These are phyloP conservation scores for zebrafish (Danio rerio) DNA, from an alignment of 2,113 vertebrate genomes.

Conservation along the genomic window DNA sequence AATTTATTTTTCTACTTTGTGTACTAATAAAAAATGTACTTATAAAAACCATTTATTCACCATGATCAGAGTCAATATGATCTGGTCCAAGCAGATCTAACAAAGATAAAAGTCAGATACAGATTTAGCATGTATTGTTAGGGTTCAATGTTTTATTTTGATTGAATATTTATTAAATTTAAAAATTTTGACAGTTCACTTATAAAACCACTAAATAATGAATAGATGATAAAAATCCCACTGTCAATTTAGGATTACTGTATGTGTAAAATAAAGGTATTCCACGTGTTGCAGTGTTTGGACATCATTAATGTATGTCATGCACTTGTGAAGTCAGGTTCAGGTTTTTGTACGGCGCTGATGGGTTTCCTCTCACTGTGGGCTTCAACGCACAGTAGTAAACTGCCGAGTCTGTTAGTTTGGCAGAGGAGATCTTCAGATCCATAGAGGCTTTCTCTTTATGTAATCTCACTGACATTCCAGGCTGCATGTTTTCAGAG, in stretches of 20 bases:
- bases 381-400: slow-evolving; percentile 28
- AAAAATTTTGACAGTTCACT: too few relatives aligned
- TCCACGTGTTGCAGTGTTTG: neutral
- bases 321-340: neutral
- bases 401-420: slow-evolving; percentile 11
- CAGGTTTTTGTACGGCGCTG: slow-evolving; percentile 52
- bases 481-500: neutral
- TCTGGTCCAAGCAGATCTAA: too few relatives aligned
- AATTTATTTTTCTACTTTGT: too few relatives aligned
- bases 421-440: slow-evolving; percentile 14
- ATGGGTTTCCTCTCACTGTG: slow-evolving; percentile 31
- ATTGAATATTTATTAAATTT: too few relatives aligned
- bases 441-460: neutral
- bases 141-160: too few relatives aligned
- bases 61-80: too few relatives aligned
- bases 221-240: neutral
- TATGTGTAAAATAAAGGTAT: neutral
- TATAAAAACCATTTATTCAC: too few relatives aligned
- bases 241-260: neutral
- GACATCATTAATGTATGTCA: neutral
- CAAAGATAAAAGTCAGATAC: too few relatives aligned
- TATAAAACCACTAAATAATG: neutral
- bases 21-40: too few relatives aligned
- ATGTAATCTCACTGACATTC: slow-evolving; percentile 10
- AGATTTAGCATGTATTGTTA: too few relatives aligned